Conservation (phyloP, 2,797 vertebrate species). For the Bovichtus variegatus region DNA sequence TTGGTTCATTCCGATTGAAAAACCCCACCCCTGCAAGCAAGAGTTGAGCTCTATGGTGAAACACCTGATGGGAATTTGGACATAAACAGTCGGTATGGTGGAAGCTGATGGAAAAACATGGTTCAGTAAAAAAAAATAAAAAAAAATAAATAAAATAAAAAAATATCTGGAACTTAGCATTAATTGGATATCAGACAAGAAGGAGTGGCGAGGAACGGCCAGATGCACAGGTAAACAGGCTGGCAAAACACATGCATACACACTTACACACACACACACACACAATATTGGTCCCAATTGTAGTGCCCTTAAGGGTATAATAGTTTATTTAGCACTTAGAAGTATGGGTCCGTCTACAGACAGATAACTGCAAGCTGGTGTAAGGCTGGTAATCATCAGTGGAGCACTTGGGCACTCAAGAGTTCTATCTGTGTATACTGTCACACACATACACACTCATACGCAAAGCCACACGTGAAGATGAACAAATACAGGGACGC, state of each 20-base stretch:
- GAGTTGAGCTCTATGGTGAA: background rate
- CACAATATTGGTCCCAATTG: slow-evolving; percentile 59
- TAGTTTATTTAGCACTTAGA: slow-evolving; percentile 69
- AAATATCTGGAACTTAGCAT: slow-evolving; percentile 3
- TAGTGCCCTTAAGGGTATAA: slow-evolving; percentile 57
- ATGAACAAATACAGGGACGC: slow-evolving; percentile 12
- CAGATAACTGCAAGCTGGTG: slow-evolving; percentile 70
- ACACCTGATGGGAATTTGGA: slow-evolving; percentile 30
- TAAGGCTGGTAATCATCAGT: slow-evolving; percentile 73
- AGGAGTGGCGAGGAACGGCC: slow-evolving; percentile 42
- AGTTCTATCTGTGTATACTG: slow-evolving; percentile 34
- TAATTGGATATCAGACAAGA: slow-evolving; percentile 17
- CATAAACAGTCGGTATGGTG: background rate
- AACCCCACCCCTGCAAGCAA: background rate
- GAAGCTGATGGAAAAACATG: background rate
- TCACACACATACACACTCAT: slow-evolving; percentile 11
- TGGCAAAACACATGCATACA: background rate
- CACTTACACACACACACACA: slow-evolving; percentile 13
- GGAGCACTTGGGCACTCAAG: slow-evolving; percentile 73
- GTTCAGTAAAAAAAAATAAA: background rate
- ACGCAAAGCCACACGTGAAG: slow-evolving; percentile 12
- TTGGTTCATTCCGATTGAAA: background rate
- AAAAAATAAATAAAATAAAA: no score
- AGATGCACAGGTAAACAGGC: slow-evolving; percentile 40
- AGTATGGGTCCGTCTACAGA: slow-evolving; percentile 67